Evolutionary conservation across 2,888 invertebrate species (phyloP).

Genomic region (Drosophila planitibia): DNA sequence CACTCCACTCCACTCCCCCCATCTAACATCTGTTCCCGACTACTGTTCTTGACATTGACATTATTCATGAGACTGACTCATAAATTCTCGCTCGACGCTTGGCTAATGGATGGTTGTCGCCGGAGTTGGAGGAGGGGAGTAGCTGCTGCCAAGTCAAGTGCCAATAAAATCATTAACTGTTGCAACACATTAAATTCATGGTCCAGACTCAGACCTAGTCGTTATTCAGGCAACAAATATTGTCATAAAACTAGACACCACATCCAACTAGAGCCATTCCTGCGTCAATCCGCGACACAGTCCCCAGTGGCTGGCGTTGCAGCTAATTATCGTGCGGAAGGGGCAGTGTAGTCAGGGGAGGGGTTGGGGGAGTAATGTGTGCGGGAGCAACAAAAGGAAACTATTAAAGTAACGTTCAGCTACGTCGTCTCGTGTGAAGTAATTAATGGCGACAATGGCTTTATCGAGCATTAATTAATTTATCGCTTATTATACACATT

Average conservation of each 20-base stretch:
- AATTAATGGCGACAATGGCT: constrained; percentile 75
- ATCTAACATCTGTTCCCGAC: constrained; percentile 15
- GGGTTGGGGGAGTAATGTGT: not conserved
- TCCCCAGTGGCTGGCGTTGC: constrained; percentile 32
- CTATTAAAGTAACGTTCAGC: constrained; percentile 59
- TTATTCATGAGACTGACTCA: constrained; percentile 67
- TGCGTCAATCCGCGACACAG: constrained; percentile 10
- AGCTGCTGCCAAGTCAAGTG: constrained; percentile 58
- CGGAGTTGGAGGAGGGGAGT: not conserved
- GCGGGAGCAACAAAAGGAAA: constrained; percentile 38
- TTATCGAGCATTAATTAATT: constrained; percentile 78
- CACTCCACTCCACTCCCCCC: not conserved
- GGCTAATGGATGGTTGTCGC: constrained; percentile 36
- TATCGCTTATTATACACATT: constrained; percentile 59
- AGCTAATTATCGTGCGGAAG: constrained; percentile 57
- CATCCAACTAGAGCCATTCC: constrained; percentile 28
- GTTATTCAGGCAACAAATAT: constrained; percentile 52
- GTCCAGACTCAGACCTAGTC: constrained; percentile 38
- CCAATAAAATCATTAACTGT: constrained; percentile 78
- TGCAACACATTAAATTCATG: constrained; percentile 72
- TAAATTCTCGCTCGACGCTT: constrained; percentile 53
- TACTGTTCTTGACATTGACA: constrained; percentile 46
- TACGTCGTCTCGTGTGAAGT: constrained; percentile 46
- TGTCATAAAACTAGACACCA: constrained; percentile 63
- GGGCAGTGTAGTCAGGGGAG: not conserved